A percentile compares a stretch with the other conserved stretches of the same genome.
phyloP scores from a whole-genome alignment of 2,888 invertebrate genomes.

The Torymus aiolomorphi region DNA sequence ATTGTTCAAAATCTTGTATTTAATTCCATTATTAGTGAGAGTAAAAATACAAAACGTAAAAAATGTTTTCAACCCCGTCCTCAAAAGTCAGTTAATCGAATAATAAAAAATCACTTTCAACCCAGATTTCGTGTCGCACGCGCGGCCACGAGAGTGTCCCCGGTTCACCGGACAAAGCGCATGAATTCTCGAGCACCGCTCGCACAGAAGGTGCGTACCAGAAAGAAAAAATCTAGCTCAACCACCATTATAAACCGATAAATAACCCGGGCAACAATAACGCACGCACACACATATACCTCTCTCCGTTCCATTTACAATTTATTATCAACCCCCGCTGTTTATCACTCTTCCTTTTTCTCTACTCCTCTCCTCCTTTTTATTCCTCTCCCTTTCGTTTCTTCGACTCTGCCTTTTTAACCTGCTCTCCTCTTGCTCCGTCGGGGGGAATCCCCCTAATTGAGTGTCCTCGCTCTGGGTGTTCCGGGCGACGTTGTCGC shows the following conservation, averaged over 20 bases:
- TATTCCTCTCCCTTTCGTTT: constrained; percentile 43
- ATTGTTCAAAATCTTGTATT: too few species aligned
- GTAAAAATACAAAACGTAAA: too few species aligned
- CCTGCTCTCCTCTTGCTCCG: constrained; percentile 45
- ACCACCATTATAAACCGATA: constrained; percentile 42
- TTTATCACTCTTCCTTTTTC: constrained; percentile 50
- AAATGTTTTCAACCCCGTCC: too few species aligned
- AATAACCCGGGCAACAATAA: constrained; percentile 46
- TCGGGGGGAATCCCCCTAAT: constrained; percentile 66
- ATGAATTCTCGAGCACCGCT: too few species aligned
- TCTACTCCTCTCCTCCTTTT: constrained; percentile 29
- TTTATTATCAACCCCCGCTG: constrained; percentile 55
- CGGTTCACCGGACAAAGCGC: too few species aligned
- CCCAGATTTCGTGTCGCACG: too few species aligned
- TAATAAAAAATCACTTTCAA: too few species aligned
- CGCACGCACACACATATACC: constrained; percentile 7
- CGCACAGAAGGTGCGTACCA: too few species aligned
- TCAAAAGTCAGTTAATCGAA: too few species aligned
- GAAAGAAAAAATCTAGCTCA: constrained; percentile 11
- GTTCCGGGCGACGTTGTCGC: constrained; percentile 74
- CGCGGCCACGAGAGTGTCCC: too few species aligned
- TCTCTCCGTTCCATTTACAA: constrained; percentile 37
- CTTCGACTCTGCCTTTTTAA: constrained; percentile 44
- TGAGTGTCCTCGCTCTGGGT: constrained; percentile 75
- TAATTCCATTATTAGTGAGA: too few species aligned